Evolutionary conservation across 2,113 vertebrate species (phyloP).

Genomic region (Oncorhynchus gorbuscha): DNA sequence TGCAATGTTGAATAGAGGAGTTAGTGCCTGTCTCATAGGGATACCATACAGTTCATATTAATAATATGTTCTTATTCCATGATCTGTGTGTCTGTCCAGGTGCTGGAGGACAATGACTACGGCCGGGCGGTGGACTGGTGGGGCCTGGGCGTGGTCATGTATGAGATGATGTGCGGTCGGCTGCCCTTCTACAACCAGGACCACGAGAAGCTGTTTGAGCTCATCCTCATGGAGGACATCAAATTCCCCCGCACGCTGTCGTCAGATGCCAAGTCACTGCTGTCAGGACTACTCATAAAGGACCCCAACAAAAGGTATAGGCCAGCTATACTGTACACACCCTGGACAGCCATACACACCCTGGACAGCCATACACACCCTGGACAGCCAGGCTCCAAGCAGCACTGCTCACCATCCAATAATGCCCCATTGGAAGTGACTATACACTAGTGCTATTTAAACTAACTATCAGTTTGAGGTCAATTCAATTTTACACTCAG

Average conservation of each 20-base stretch:
- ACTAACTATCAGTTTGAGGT: too few relatives aligned
- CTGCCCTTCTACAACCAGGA: constrained; percentile 98
- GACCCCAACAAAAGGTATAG: constrained; percentile 93
- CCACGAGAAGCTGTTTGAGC: constrained; percentile 96
- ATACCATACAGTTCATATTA: too few relatives aligned
- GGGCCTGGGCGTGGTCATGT: constrained; percentile 96
- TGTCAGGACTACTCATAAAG: constrained; percentile 96
- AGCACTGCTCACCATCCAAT: too few relatives aligned
- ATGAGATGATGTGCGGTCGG: constrained; percentile 98
- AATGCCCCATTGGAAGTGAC: too few relatives aligned
- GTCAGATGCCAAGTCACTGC: constrained; percentile 92
- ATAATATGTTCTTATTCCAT: background rate
- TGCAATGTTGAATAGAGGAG: too few relatives aligned
- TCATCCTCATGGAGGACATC: constrained; percentile 98
- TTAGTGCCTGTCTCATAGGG: too few relatives aligned
- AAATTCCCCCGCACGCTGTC: constrained; percentile 96
- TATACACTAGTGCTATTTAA: too few relatives aligned
- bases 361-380: too few relatives aligned
- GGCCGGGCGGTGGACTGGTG: constrained; percentile 97
- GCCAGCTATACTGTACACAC: background rate
- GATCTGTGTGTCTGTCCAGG: constrained; percentile 65
- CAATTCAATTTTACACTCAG: too few relatives aligned
- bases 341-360: too few relatives aligned
- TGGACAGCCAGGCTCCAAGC: too few relatives aligned
- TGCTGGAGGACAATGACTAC: constrained; percentile 96